phyloP scores from a whole-genome alignment of 2,113 vertebrate genomes.

The Tor tambroides region DNA sequence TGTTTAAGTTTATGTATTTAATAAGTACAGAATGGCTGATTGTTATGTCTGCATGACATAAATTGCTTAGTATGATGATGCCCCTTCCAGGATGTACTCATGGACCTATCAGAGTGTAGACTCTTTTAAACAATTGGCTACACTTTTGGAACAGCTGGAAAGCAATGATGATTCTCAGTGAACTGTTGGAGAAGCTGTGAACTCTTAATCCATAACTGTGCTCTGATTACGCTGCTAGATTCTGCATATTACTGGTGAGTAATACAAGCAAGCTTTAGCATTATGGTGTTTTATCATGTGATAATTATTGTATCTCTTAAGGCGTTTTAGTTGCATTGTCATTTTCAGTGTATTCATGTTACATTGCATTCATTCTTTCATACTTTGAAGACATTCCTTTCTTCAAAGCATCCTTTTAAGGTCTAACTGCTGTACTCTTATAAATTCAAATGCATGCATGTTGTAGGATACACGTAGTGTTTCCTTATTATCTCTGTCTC shows the following conservation, averaged over 20 bases:
- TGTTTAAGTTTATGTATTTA: background rate
- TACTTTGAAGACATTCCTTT: background rate
- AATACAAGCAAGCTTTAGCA: background rate
- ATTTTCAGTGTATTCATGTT: background rate
- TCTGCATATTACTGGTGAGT: slow-evolving; percentile 7
- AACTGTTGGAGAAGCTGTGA: background rate
- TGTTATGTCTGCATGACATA: slow-evolving; percentile 3
- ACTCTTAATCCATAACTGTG: background rate
- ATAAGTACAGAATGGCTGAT: background rate
- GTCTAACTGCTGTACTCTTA: background rate
- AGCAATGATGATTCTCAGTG: background rate
- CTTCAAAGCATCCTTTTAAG: background rate
- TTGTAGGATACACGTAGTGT: background rate
- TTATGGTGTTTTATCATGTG: background rate
- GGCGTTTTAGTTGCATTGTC: background rate
- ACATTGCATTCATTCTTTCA: background rate
- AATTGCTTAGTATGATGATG: slow-evolving; percentile 11
- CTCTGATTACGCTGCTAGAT: background rate
- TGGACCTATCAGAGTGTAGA: background rate
- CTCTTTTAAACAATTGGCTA: slow-evolving; percentile 9
- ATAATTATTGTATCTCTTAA: background rate
- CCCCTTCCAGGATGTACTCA: background rate
- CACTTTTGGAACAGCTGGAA: background rate
- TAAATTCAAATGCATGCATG: slow-evolving; percentile 1
- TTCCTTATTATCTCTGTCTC: background rate